Evolutionary conservation across 2,888 invertebrate species (phyloP).

Genomic region (Volucella zonaria): DNA sequence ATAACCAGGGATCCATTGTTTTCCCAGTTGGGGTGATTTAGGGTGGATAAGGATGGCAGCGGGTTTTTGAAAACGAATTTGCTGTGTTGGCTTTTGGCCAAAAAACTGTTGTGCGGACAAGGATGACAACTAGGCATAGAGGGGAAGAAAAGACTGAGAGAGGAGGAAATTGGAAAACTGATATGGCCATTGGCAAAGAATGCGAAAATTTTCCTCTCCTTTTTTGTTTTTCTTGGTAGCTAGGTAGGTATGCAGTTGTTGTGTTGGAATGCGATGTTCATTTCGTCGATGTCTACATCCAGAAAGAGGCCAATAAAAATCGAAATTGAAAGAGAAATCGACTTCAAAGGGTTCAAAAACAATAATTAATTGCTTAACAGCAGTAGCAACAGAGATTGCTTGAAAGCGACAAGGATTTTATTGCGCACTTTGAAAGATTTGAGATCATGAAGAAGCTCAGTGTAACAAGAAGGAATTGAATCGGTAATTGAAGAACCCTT

Average conservation of each 20-base stretch:
- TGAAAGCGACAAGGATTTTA: not conserved
- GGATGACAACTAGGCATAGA: constrained; percentile 61
- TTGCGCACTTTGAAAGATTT: not conserved
- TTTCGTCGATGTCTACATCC: constrained; percentile 24
- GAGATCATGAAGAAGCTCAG: not conserved
- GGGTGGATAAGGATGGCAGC: not conserved
- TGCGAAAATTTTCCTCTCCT: constrained; percentile 1
- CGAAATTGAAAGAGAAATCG: constrained; percentile 37
- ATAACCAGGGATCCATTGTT: constrained; percentile 64
- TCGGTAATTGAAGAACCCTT: no score
- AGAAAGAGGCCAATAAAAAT: constrained; percentile 10
- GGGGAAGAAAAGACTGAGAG: no score
- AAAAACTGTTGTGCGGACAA: constrained; percentile 52
- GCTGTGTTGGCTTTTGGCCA: constrained; percentile 68
- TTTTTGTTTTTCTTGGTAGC: no score
- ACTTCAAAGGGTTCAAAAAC: constrained; percentile 24
- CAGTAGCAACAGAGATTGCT: not conserved
- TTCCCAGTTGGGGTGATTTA: constrained; percentile 23
- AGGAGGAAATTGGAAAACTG: constrained; percentile 30
- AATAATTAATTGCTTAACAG: constrained; percentile 24
- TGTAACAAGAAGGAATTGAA: not conserved
- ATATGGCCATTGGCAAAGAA: constrained; percentile 43
- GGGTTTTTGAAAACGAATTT: constrained; percentile 40
- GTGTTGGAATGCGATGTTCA: constrained; percentile 44
- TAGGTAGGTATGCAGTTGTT: constrained; percentile 19